These are phyloP conservation scores for Plutomurus gul DNA, from an alignment of 1,140 invertebrate species.

Conservation along the genomic window DNA sequence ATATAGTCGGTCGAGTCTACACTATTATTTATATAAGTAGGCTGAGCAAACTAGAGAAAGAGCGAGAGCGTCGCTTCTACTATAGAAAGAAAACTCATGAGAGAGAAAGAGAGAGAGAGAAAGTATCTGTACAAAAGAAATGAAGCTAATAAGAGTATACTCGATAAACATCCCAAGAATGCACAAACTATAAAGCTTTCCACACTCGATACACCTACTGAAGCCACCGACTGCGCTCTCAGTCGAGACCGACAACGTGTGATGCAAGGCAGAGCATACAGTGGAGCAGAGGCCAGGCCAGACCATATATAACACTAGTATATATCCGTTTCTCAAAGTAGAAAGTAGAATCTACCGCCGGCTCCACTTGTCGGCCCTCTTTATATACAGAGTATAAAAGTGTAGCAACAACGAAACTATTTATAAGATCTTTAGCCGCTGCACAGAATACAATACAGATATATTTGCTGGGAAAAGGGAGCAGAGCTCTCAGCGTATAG, in stretches of 20 bases:
- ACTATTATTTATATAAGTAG: no score
- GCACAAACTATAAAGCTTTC: neutral
- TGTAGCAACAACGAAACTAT: no score
- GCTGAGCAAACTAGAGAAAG: no score
- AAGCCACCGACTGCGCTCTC: neutral
- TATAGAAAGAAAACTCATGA: neutral
- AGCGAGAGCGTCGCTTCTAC: no score
- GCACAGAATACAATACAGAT: no score
- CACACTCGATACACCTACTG: neutral
- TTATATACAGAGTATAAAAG: no score
- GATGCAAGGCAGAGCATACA: neutral
- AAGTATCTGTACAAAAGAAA: slow-evolving; percentile 7
- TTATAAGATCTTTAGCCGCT: no score
- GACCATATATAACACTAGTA: neutral
- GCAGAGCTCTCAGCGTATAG: no score
- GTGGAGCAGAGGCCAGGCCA: neutral
- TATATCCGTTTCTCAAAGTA: neutral
- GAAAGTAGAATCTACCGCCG: no score
- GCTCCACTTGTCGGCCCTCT: no score
- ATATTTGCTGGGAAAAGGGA: no score
- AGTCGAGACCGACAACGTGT: neutral
- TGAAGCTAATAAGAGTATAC: slow-evolving; percentile 2
- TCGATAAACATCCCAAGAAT: slow-evolving; percentile 20
- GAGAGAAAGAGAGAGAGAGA: neutral
- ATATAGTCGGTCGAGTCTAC: neutral